Evolutionary conservation across 1,140 invertebrate species (phyloP), one percentile per base, ranked within the genome.

Genomic region (Brachionus plicatilis): DNA sequence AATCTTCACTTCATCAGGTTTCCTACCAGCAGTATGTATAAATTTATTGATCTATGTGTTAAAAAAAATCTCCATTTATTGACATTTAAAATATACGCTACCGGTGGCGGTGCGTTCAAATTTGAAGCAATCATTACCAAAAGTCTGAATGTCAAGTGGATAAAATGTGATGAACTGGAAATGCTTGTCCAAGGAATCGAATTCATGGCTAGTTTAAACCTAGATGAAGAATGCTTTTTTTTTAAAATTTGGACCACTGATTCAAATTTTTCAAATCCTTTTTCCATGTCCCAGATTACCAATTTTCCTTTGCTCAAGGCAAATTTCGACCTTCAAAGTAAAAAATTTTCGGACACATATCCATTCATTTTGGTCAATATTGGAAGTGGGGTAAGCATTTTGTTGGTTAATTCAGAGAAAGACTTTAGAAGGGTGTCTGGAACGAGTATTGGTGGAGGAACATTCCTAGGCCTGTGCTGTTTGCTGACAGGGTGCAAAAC

Each of bases 281-380:
- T 45, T 12, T 37, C 17, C 11, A 8, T 78, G 24, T 5, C 11
- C 27, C 72, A 79, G 5, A 27, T 27, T 41, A 24, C 53, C 6
- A 60, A 60, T 24, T 60, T 78, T 66, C 60, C 72, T 37, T 29
- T 66, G 29, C 8, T 83, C 24, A 27, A 68, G 24, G 37, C 27
- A 6, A 72, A 65, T 29, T 50, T 56, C 37, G 72, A n/a, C 41
- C 33, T 56, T 45, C 14, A 78, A 47, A 45, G 9, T 9, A 79
- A n/a, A 45, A 12, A 27, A 17, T 96, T 97, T 89, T 94, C 94
- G 0, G 91, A 94, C 87, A 96, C 96, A 0, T 98, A 98, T 91
- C 97, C 97, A 2, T 99, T 98, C 89, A 91, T 99, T 86, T 91
- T 98, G 86, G 96, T 99, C 0, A 99, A 99, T 90, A 94, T 99